Conservation (phyloP, 2,113 vertebrate species). For the Hippoglossus stenolepis region DNA sequence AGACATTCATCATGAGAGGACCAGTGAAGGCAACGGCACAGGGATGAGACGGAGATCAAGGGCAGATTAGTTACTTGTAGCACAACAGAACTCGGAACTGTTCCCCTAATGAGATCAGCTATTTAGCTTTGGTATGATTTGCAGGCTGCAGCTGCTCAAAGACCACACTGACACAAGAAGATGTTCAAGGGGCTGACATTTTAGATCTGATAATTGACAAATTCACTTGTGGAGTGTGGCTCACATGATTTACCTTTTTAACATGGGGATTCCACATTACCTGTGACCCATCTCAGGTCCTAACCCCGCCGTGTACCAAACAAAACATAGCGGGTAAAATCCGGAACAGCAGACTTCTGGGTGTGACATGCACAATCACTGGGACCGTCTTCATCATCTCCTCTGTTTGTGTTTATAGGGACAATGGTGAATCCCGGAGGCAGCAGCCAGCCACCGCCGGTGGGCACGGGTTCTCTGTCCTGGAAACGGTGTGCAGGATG, state of each 20-base stretch:
- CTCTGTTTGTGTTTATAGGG: conserved; percentile 47
- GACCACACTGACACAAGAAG: neutral
- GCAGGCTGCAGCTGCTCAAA: conserved; percentile 21
- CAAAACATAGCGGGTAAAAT: neutral
- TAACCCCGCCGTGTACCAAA: neutral
- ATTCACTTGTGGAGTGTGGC: neutral
- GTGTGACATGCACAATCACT: neutral
- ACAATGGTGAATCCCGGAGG: conserved; percentile 98
- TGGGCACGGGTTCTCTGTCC: conserved; percentile 92
- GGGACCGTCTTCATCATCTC: neutral
- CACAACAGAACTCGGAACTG: conserved; percentile 33
- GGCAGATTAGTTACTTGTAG: conserved; percentile 89
- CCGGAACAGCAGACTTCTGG: neutral
- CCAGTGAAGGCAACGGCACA: conserved; percentile 81
- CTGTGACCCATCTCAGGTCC: neutral
- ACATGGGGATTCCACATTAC: neutral
- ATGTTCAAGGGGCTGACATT: neutral
- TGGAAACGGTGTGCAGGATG: conserved; percentile 98
- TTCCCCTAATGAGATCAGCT: conserved; percentile 44
- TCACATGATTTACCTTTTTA: neutral
- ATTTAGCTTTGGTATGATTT: neutral
- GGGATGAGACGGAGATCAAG: conserved; percentile 89
- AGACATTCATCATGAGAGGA: conserved; percentile 72
- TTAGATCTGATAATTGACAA: neutral
- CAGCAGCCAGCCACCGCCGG: conserved; percentile 92